Conservation (phyloP, 2,797 vertebrate genomes). For the Picus viridis region DNA sequence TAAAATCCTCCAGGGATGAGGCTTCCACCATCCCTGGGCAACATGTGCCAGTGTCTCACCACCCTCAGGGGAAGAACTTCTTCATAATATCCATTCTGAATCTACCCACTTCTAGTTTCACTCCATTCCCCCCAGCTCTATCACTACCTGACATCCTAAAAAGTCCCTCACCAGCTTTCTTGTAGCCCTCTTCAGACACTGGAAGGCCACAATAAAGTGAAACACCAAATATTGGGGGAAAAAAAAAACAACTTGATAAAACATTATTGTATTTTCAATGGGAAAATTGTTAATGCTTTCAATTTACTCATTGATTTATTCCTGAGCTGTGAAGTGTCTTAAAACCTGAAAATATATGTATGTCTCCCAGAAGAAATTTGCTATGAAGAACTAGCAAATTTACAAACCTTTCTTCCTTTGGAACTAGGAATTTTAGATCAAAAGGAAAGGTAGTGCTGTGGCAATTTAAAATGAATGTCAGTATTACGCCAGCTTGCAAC, state of each 20-base stretch:
- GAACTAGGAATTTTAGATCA: not conserved
- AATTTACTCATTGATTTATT: constrained; percentile 24
- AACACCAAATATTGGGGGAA: not conserved
- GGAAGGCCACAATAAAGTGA: too few relatives aligned
- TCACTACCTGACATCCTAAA: too few relatives aligned
- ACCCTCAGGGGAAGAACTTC: too few relatives aligned
- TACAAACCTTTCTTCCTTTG: not conserved
- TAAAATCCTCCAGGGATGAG: too few relatives aligned
- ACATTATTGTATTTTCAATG: not conserved
- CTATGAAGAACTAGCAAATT: not conserved
- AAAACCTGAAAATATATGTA: constrained; percentile 40
- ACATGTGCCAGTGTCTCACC: too few relatives aligned
- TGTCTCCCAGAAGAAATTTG: not conserved
- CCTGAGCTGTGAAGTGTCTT: constrained; percentile 22
- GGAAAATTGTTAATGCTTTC: not conserved
- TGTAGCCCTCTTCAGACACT: too few relatives aligned
- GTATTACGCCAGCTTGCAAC: not conserved
- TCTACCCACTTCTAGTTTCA: too few relatives aligned
- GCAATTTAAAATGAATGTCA: not conserved
- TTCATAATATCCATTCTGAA: too few relatives aligned
- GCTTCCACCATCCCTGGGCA: too few relatives aligned
- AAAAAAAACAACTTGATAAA: constrained; percentile 22
- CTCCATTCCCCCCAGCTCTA: too few relatives aligned
- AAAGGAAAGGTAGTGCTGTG: not conserved
- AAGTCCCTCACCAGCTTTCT: too few relatives aligned